Evolutionary conservation across 2,888 invertebrate genomes (phyloP), one percentile per base, ranked within the genome.

Genomic region (Pseudanteris insignis): DNA sequence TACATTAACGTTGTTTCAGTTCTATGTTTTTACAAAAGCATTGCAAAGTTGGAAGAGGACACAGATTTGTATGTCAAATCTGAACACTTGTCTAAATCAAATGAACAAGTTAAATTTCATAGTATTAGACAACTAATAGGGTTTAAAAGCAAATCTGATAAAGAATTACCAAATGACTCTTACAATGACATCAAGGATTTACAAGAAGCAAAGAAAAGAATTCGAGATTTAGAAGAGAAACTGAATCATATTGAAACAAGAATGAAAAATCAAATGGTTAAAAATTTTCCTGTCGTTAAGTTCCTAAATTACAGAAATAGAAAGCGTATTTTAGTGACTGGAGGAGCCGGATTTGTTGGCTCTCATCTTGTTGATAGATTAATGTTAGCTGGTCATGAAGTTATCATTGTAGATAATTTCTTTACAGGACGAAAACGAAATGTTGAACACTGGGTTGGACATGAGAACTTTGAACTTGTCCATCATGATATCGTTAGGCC

Each of bases 401-500:
- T 98, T 0, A 96, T 95, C 69, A 96, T 96, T 0, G 95, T 91
- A 1, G 98, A 99, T 81, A 99, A 99, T 80, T 97, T 98, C 81
- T 98, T 96, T 81, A 99, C 98, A 0, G 98, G 98, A 0, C 86
- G 96, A 9, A 96, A 97, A 78, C 86, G 94, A 26, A 99, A 99
- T 80, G 92, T 99, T 0, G 96, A 96, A 76, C 98, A 98, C 74
- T 99, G 99, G 99, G 87, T 98, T 53, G 98, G 98, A 0, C 99
- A 99, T 81, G 91, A 95, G 72, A 99, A 99, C 82, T 99, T 99
- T 81, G 98, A 99, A 81, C 84, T 99, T 66, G 94, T 99, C 37
- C 96, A 98, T 81, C 98, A 99, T 81, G 99, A 99, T 75, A 96
- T 99, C 72, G 97, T 99, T 0, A 96, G 98, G 82, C 94, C 98